Base-by-base conservation (phyloP, 2,888 invertebrate genomes). In the Lasioglossum lativentre region DNA sequence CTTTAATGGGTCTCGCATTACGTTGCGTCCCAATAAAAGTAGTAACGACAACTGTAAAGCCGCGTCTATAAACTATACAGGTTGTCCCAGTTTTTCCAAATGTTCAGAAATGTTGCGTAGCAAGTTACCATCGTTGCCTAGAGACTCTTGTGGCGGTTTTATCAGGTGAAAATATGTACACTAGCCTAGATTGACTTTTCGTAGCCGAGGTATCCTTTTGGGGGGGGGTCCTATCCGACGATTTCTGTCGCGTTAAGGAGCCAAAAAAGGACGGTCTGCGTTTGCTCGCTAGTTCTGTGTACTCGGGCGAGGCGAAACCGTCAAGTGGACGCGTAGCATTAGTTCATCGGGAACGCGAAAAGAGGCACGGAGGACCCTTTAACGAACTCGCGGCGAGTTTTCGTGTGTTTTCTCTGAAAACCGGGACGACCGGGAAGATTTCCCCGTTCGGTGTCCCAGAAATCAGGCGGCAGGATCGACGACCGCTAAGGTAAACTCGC, bases 321-420 rank as follows among this genome's bases (percentile, higher is more conserved):
- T 40, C 40, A 16, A 70, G 40, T 40, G n/a, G 40, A 40, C 40
- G 38, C 70, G 70, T 70, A 40, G n/a, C 68, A 68, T 88, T 85
- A 85, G 87, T 81, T 72, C 75, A 77, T 74, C 52, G 80, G 56
- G 56, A 78, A 73, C 59, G 71, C 59, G 75, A 42, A 34, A 27
- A 34, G 38, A n/a, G 72, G 74, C 74, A 14, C 38, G 77, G 47
- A 19, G 34, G 66, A 76, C 78, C 82, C 78, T 85, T 78, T 86
- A 89, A 89, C 88, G 88, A 89, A 89, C 79, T 40, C 78, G 47
- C 75, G 73, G 76, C 42, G 72, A 83, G 66, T 72, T 87, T 85
- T 82, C 86, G 80, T 89, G 80, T 89, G 85, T 90, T 89, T 88
- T 85, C 86, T 78, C 77, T 72, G 88, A 86, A 88, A 90, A 89